Conservation (phyloP, 2,888 invertebrate genomes). For the Melinaea marsaeus region DNA sequence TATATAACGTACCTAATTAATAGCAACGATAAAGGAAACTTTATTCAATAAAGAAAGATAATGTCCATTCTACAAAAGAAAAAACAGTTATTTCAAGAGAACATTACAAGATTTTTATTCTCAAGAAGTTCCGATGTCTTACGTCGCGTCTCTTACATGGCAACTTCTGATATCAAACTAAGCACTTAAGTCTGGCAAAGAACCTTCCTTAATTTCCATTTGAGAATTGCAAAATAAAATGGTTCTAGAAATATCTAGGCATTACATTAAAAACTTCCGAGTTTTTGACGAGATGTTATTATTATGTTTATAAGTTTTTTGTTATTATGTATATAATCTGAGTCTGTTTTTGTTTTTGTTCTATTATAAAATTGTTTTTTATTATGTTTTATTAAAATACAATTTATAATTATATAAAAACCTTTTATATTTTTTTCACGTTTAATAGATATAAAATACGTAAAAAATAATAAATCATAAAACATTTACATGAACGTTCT, state of each 20-base stretch:
- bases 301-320: not conserved
- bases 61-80: not conserved
- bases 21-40: not conserved
- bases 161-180: slow-evolving; percentile 26
- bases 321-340: not conserved
- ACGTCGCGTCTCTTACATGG: slow-evolving; percentile 17
- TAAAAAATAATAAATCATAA: no score
- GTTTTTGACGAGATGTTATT: not conserved
- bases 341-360: not conserved
- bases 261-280: slow-evolving; percentile 14
- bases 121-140: slow-evolving; percentile 21
- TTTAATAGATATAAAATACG: no score
- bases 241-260: slow-evolving; percentile 10
- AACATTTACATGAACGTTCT: no score
- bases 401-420: no score
- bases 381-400: no score
- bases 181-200: slow-evolving; percentile 22
- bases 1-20: no score
- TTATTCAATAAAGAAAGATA: not conserved
- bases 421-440: no score
- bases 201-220: slow-evolving; percentile 27
- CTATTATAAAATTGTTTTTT: no score
- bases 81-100: slow-evolving; percentile 1
- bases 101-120: slow-evolving; percentile 15
- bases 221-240: slow-evolving; percentile 24